Base-by-base conservation (phyloP, 2,888 invertebrate genomes). In the Gari tellinella region DNA sequence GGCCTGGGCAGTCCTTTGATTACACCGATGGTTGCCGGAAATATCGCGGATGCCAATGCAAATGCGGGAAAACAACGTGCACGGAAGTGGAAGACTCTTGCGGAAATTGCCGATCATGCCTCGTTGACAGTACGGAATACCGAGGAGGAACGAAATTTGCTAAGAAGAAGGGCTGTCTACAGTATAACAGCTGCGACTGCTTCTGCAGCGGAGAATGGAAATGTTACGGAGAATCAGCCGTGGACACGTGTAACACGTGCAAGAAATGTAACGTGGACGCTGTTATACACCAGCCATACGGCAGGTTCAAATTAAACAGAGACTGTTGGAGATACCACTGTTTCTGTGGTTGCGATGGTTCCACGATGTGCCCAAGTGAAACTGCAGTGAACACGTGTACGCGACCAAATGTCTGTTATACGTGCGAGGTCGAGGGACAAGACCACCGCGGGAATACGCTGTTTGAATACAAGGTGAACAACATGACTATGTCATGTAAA, bases 281-380 rank as follows among this genome's bases (percentile, higher is more conserved):
- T 0, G 72, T 60, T 3, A 38, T 72, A 0, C 80, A 86, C 51
- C 75, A 82, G 0, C 56, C 80, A 5, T 82, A 81, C 41, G 58
- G 76, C 7, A 66, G 79, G 38, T 86, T 83, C 45, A 66, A 62
- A 0, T 38, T 80, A 15, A 66, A 72, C n/a, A 48, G 66, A 41
- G 63, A 69, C 0, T 86, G 86, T 38, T 69, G 74, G 63, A 56
- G 57, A 25, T 82, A 80, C 37, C 63, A 75, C 17, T 89, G 89
- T 58, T 84, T 85, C 19, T 89, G 89, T 69, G 79, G 80, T 25
- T 89, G 89, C 66, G 85, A 88, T 40, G 89, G 89, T 0, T 78
- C 82, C 21, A 82, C 83, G 40, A 62, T 70, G 15, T 87, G 87
- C 45, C 87, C 87, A 0, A 68, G 68, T 17, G 66, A 62, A 0